phyloP scores from a whole-genome alignment of 2,113 vertebrate genomes.

The Forbesichthys papilliferus region DNA sequence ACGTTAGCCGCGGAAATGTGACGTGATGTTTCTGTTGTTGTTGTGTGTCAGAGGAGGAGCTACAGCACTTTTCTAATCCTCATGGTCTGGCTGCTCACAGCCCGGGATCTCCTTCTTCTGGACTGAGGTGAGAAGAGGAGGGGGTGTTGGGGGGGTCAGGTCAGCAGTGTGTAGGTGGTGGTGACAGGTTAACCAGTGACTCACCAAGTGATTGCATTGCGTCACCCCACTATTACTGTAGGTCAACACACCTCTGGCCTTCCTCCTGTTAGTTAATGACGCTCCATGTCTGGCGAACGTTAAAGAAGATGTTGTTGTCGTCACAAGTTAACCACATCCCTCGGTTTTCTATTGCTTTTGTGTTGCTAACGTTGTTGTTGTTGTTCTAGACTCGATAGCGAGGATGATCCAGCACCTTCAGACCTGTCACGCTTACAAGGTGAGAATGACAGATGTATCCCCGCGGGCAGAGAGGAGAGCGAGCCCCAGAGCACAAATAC shows the following conservation, averaged over 20 bases:
- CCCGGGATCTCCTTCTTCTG: conserved; percentile 76
- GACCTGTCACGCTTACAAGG: conserved; percentile 41
- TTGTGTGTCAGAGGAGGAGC: conserved; percentile 78
- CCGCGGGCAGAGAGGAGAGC: conserved; percentile 35
- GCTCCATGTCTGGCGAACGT: not conserved
- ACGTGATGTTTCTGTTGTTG: conserved; percentile 57
- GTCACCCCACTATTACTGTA: not conserved
- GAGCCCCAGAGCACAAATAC: conserved; percentile 47
- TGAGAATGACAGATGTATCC: conserved; percentile 27
- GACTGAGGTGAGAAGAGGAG: conserved; percentile 67
- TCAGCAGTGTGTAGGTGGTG: conserved; percentile 5
- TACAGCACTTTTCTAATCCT: conserved; percentile 82
- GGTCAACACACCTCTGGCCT: not conserved
- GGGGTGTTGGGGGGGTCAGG: conserved; percentile 9
- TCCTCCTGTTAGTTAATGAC: too few relatives aligned
- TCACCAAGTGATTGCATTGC: too few relatives aligned
- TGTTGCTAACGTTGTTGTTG: too few relatives aligned
- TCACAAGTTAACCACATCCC: not conserved
- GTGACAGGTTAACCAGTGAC: not conserved
- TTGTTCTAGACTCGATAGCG: conserved; percentile 56
- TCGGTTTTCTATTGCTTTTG: not conserved
- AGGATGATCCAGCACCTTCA: conserved; percentile 60
- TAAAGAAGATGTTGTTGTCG: not conserved
- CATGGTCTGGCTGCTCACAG: conserved; percentile 82
- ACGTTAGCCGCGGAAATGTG: conserved; percentile 18